phyloP scores from a whole-genome alignment of 2,797 vertebrate genomes.

The Cryptoblepharus egeriae region DNA sequence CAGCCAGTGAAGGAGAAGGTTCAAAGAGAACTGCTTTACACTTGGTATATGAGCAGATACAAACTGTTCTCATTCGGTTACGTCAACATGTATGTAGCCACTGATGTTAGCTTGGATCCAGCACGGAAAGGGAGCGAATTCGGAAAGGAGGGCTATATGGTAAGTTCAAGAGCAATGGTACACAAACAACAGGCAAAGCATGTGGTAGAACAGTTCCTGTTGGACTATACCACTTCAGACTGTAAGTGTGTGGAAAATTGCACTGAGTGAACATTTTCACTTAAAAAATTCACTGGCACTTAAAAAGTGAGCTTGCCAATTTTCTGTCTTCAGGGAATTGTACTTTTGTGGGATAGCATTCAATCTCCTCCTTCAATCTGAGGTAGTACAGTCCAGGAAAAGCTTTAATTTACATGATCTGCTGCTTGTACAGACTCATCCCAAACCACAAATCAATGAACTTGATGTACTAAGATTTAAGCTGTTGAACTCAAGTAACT shows the following conservation, averaged over 20 bases:
- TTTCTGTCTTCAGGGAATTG: background rate
- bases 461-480: background rate
- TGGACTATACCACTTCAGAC: background rate
- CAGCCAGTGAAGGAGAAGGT: background rate
- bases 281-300: background rate
- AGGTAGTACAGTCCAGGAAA: background rate
- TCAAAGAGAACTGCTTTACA: constrained; percentile 27
- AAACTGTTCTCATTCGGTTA: background rate
- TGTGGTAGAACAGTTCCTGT: background rate
- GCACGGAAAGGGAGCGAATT: too few relatives aligned
- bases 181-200: background rate
- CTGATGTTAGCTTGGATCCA: background rate
- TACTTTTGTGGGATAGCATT: background rate
- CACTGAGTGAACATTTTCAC: too few relatives aligned
- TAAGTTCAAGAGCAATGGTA: background rate
- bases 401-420: background rate
- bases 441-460: background rate
- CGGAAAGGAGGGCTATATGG: background rate
- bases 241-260: too few relatives aligned
- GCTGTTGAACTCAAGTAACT: background rate
- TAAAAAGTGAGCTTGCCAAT: background rate
- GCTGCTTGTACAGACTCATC: background rate
- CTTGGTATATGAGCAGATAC: constrained; percentile 13
- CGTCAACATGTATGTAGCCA: rapidly evolving
- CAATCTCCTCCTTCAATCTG: background rate